Evolutionary conservation across 2,888 invertebrate genomes (phyloP).

Genomic region (Acrocyrtus sp.): DNA sequence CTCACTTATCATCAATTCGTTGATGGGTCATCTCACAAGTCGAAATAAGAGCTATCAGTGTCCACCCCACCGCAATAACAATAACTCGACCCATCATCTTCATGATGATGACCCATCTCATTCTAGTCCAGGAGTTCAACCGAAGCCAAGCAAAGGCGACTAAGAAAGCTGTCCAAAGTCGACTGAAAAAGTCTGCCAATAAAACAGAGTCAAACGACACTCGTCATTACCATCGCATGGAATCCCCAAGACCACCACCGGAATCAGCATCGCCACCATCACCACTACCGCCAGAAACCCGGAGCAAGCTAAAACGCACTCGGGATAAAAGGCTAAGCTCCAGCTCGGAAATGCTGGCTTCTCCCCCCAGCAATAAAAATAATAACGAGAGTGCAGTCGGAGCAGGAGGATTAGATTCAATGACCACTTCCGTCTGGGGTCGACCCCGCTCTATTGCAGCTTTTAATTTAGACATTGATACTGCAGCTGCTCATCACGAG

Average conservation of each 20-base stretch:
- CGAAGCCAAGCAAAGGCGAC: not conserved
- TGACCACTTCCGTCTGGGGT: not conserved
- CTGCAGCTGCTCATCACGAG: not conserved
- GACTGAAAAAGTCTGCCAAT: not conserved
- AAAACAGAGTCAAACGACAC: not conserved
- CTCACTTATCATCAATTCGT: slow-evolving; percentile 48
- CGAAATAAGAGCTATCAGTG: slow-evolving; percentile 25
- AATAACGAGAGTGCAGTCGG: not conserved
- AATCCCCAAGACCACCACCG: not conserved
- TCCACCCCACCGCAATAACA: not conserved
- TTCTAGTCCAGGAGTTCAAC: not conserved
- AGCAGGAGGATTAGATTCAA: not conserved
- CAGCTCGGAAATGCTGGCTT: not conserved
- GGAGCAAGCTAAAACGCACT: not conserved
- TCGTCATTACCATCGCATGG: not conserved
- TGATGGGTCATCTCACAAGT: slow-evolving; percentile 44
- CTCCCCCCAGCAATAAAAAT: no score
- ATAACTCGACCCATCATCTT: not conserved
- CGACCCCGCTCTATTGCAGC: slow-evolving; percentile 32
- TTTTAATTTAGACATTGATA: slow-evolving; percentile 33
- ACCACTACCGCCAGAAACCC: not conserved
- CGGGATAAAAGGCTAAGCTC: not conserved
- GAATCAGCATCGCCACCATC: not conserved
- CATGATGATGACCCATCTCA: not conserved
- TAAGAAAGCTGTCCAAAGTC: not conserved